These are phyloP conservation scores for Oxytorus armatus DNA, from an alignment of 2,888 invertebrate genomes.

Conservation along the genomic window DNA sequence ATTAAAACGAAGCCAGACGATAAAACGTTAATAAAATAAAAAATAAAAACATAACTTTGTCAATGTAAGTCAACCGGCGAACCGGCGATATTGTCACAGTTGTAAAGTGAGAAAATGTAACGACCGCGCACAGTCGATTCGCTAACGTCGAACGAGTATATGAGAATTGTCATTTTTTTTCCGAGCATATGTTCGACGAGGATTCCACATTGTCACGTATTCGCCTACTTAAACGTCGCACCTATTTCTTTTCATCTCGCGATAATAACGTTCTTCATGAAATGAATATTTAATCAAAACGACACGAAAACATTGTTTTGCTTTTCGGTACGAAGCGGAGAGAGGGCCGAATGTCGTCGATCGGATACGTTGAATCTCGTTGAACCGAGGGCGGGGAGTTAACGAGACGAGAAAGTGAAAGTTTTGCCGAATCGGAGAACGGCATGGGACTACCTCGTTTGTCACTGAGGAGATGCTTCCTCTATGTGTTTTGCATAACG, in stretches of 20 bases:
- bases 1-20: too few species aligned
- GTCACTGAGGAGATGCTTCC: slow-evolving; percentile 87
- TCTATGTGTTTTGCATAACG: slow-evolving; percentile 85
- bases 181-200: background rate
- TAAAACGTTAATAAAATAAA: too few species aligned
- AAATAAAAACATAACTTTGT: too few species aligned
- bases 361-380: too few species aligned
- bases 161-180: background rate
- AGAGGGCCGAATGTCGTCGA: slow-evolving; percentile 41
- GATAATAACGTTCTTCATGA: too few species aligned
- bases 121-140: background rate
- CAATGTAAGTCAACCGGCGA: too few species aligned
- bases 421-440: slow-evolving; percentile 66
- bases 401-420: slow-evolving; percentile 25
- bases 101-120: too few species aligned
- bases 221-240: background rate
- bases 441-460: slow-evolving; percentile 86
- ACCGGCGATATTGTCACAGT: too few species aligned
- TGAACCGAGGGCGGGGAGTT: too few species aligned
- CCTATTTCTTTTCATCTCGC: background rate
- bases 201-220: background rate
- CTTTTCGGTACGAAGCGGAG: background rate
- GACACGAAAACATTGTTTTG: background rate
- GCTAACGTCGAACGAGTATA: background rate
- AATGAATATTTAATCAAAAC: background rate